Evolutionary conservation across 2,797 vertebrate genomes (phyloP).

Genomic region (Xenentodon cancila): DNA sequence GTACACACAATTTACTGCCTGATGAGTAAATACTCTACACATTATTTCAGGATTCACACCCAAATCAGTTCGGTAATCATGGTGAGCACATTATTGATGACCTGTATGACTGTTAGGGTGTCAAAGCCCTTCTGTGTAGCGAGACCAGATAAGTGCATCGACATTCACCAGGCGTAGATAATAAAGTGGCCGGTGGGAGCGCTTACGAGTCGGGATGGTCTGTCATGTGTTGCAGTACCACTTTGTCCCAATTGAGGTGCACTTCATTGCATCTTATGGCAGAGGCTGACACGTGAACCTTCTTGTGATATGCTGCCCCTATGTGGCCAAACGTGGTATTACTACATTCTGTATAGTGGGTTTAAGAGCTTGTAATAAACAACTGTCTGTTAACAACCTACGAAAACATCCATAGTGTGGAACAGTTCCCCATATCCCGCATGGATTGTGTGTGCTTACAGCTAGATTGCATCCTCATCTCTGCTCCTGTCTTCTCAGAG

Average conservation of each 20-base stretch:
- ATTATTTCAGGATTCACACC: neutral
- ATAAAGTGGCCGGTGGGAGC: no score
- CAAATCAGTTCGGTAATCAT: neutral
- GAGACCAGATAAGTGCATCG: no score
- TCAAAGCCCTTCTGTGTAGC: neutral
- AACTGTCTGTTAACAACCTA: neutral
- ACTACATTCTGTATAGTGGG: no score
- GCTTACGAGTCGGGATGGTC: no score
- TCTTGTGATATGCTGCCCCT: no score
- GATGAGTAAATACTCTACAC: no score
- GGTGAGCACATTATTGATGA: neutral
- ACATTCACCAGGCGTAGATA: no score
- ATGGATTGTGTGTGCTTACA: conserved; percentile 29
- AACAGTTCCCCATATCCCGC: neutral
- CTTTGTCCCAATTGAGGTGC: no score
- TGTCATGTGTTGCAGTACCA: no score
- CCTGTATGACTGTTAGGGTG: neutral
- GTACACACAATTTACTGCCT: neutral
- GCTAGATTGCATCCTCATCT: conserved; percentile 49
- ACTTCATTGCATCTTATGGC: no score
- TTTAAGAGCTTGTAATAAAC: conserved; percentile 2
- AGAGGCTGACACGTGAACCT: no score
- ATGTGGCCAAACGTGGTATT: no score
- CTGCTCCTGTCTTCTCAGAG: conserved; percentile 32
- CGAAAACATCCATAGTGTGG: neutral